phyloP scores from a whole-genome alignment of 2,113 vertebrate genomes.

The Mustelus asterias region DNA sequence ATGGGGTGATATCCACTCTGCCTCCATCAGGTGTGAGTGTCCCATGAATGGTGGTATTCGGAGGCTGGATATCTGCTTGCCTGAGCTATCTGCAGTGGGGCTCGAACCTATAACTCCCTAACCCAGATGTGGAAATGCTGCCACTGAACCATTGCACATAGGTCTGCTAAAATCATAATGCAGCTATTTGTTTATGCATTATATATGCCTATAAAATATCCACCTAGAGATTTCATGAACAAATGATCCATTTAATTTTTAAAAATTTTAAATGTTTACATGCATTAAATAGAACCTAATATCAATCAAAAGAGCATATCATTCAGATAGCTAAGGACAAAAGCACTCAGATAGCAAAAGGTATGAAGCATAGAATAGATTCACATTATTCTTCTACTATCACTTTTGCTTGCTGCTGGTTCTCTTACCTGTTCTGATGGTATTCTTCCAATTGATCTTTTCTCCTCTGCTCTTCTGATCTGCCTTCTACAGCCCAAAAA shows the following conservation, averaged over 20 bases:
- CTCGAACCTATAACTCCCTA: neutral
- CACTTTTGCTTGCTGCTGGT: neutral
- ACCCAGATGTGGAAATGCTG: neutral
- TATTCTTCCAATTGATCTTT: slow-evolving; percentile 56
- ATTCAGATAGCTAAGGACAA: neutral
- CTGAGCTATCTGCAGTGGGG: neutral
- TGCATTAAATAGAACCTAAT: neutral
- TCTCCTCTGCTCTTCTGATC: slow-evolving; percentile 50
- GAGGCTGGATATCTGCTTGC: neutral
- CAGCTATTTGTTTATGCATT: neutral
- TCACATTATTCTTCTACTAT: neutral
- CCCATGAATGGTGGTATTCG: neutral
- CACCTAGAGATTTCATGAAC: neutral
- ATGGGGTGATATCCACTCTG: neutral
- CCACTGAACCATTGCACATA: neutral
- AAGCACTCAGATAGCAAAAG: neutral
- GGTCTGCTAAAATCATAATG: neutral
- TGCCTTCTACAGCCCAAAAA: slow-evolving; percentile 60
- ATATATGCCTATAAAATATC: neutral
- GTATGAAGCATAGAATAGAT: neutral
- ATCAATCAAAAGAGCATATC: neutral
- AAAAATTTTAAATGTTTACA: neutral
- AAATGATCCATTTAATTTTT: neutral
- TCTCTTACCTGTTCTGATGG: slow-evolving; percentile 69
- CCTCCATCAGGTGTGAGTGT: neutral